A percentile compares a stretch with the other conserved stretches of the same genome.
Conservation (phyloP, 2,797 vertebrate genomes). For the Vespertilio murinus region DNA sequence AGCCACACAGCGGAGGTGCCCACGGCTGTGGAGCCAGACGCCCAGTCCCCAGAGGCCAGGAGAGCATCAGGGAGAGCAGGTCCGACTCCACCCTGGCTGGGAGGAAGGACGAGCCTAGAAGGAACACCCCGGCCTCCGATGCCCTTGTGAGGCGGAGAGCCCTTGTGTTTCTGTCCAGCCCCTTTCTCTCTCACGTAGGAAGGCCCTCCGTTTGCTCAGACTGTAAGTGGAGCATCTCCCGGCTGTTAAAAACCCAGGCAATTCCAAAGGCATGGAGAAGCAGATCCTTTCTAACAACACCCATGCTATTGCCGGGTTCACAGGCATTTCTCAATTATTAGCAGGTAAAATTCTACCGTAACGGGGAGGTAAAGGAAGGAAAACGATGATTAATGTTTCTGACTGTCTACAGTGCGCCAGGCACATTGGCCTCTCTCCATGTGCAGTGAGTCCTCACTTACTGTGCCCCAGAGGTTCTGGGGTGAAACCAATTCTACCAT, state of each 20-base stretch:
- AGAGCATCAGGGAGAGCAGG: not conserved
- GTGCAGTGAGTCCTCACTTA: not conserved
- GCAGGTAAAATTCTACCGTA: not conserved
- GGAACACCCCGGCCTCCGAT: not conserved
- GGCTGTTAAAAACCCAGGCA: not conserved
- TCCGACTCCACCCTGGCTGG: not conserved
- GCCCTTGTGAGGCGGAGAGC: not conserved
- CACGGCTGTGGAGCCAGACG: not conserved
- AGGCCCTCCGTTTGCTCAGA: not conserved
- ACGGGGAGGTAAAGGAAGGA: not conserved
- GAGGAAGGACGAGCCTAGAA: not conserved
- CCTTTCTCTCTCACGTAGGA: not conserved
- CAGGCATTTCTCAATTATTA: not conserved
- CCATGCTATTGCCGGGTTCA: not conserved
- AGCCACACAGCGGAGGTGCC: not conserved
- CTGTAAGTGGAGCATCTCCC: not conserved
- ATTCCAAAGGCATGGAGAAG: not conserved
- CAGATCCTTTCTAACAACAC: not conserved
- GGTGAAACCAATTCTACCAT: not conserved
- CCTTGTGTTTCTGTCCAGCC: not conserved
- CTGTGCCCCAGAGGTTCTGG: not conserved
- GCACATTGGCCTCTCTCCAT: not conserved
- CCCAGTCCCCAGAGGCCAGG: not conserved
- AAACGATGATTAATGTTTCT: not conserved
- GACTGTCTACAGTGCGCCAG: rapidly evolving